phyloP scores from a whole-genome alignment of 2,113 vertebrate genomes.

The Columba janthina region DNA sequence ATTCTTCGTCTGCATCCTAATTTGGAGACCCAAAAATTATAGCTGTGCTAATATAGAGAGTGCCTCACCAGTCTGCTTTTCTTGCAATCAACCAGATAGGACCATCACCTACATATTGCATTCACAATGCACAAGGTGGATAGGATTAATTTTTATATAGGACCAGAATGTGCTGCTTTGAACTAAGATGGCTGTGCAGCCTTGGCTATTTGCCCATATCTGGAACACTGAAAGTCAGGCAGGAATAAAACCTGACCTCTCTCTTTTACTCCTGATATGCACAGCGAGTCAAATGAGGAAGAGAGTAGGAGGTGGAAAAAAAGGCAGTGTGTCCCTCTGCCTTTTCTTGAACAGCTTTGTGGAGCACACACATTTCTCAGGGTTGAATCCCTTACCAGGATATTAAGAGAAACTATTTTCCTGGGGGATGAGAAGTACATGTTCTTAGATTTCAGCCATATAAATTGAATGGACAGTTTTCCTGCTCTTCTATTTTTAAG shows the following conservation, averaged over 20 bases:
- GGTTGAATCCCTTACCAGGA: neutral
- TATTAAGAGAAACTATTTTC: neutral
- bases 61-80: neutral
- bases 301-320: neutral
- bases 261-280: neutral
- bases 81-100: neutral
- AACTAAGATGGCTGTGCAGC: rapidly evolving
- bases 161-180: neutral
- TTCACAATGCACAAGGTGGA: neutral
- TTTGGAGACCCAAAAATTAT: neutral
- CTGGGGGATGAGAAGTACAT: neutral
- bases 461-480: neutral
- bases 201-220: neutral
- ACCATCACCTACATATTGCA: neutral
- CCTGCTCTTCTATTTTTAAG: neutral
- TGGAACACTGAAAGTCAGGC: neutral
- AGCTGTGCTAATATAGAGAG: neutral
- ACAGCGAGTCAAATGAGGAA: neutral
- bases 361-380: neutral
- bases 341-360: neutral
- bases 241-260: neutral
- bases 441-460: neutral
- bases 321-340: neutral
- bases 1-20: conserved; percentile 47
- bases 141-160: neutral